Base-by-base conservation (phyloP, 2,797 vertebrate species). In the Hozukius guyotensis region DNA sequence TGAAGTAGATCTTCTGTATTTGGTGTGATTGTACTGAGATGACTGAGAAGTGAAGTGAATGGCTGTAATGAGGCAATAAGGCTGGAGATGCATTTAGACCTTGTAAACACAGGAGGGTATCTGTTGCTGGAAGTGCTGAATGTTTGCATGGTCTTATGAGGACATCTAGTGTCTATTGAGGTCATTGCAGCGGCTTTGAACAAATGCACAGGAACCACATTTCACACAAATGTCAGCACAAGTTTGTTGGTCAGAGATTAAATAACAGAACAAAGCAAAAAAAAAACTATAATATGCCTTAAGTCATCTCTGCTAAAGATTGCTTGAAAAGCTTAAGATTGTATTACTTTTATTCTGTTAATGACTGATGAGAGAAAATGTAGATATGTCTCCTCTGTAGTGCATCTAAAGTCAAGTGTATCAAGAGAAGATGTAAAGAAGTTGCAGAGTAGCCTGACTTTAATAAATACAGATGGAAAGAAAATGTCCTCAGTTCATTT, bases 141-240 rank as follows among this genome's bases (percentile, higher is more conserved):
- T 6, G 52, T 12, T 64, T 71, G 5, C 75, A 22, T 65, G 63
- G 87, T 82, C 18, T 65, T 31, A 71, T 38, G 72, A 29, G 46
- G 89, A 88, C 93, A 91, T 91, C 94, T 91, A 92, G 92, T 85
- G 94, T 64, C 25, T 22, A 0, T 20, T 87, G 14, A 27, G 6
- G 66, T 53, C 18, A 88, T 72, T 88, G 36, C 92, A 92, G 64
- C 29, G 56, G 6, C 84, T 78, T 20, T 22, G 8, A 38, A 55
- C 31, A 1, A 72, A 22, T 18, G 36, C 22, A 46, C 4, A 7
- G 1, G 0, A 38, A 67, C n/a, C 4, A 46, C 2, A 59, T 18
- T 14, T 4, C n/a, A 72, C 49, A 63, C 14, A 65, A n/a, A 59
- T 16, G 4, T 27, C 14, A 52, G 24, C 3, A 42, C 18, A 55